Evolutionary conservation across 2,113 vertebrate species (phyloP).

Genomic region (Gymnarchus niloticus): DNA sequence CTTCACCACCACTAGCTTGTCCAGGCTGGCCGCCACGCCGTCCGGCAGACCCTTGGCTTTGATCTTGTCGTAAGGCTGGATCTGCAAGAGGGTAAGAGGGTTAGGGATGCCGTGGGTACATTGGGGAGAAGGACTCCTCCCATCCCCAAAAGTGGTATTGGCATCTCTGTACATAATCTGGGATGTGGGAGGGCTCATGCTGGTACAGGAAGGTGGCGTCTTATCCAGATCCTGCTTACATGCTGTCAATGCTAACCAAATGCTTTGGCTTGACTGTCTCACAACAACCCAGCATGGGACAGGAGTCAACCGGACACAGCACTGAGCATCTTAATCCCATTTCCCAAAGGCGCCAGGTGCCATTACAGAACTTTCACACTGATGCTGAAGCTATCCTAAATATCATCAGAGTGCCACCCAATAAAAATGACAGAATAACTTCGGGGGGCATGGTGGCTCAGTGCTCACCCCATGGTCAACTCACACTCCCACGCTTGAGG

Average conservation of each 20-base stretch:
- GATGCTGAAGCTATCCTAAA: no score
- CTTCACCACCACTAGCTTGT: slow-evolving; percentile 91
- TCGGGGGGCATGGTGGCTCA: no score
- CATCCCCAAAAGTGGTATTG: neutral
- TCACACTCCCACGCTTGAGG: no score
- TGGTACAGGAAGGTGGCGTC: neutral
- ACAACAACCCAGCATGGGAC: neutral
- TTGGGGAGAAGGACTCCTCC: neutral
- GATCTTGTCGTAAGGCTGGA: slow-evolving; percentile 90
- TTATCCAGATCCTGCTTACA: neutral
- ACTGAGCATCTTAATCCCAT: neutral
- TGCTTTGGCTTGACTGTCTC: neutral
- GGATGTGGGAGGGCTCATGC: neutral
- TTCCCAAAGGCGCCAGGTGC: neutral
- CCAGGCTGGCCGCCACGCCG: slow-evolving; percentile 73
- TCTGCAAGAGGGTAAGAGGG: slow-evolving; percentile 52
- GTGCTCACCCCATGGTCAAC: no score
- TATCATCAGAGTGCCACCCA: no score
- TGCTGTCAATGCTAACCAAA: neutral
- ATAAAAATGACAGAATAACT: no score
- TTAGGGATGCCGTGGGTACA: neutral
- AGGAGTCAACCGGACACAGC: neutral
- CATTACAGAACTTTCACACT: neutral
- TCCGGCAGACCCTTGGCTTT: slow-evolving; percentile 71
- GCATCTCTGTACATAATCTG: neutral